Base-by-base conservation (phyloP, 23 tunicate genomes). In the Botrylloides violaceus region DNA sequence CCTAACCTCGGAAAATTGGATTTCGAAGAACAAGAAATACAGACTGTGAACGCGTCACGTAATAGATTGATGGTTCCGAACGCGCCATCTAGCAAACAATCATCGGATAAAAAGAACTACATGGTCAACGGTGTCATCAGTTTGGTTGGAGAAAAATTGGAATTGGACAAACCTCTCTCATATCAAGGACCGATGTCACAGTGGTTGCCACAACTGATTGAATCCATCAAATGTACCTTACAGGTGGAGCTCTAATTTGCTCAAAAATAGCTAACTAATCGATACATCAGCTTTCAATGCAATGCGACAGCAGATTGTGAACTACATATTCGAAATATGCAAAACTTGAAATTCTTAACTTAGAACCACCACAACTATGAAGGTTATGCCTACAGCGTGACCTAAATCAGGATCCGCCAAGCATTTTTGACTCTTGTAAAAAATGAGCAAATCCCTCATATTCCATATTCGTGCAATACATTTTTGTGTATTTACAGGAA, bases 101-200 rank as follows among this genome's bases (percentile, higher is more conserved):
- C 76, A 21, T 58, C 57, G 29, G 76, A 34, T 20, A 82, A 82
- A 66, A 81, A 81, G 65, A 83, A 71, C 36, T 90, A 62, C 75
- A 61, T 63, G 55, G 97, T 90, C 53, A 83, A 61, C 39, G 97
- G 90, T 1, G 85, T 83, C 27, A 64, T 35, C 62, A 90, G 97
- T 61, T 36, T 65, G 2, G 79, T 73, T 9, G 97, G 97, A 29
- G 97, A 90, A 71, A 77, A 70, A 49, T 68, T 71, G 70, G 36
- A 47, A 43, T 74, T 90, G 33, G 53, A 55, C 29, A 49, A 75
- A 65, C 81, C 85, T 9, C 73, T 82, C 59, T 22, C 70, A 20
- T 82, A 90, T 47, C 84, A 83, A 75, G 89, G 89, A 19, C 89
- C 97, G 21, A 79, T 90, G 85, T 82, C 89, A 39, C 76, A 78